Conservation (phyloP, 1,140 invertebrate genomes). For the Magallana ariakensis region DNA sequence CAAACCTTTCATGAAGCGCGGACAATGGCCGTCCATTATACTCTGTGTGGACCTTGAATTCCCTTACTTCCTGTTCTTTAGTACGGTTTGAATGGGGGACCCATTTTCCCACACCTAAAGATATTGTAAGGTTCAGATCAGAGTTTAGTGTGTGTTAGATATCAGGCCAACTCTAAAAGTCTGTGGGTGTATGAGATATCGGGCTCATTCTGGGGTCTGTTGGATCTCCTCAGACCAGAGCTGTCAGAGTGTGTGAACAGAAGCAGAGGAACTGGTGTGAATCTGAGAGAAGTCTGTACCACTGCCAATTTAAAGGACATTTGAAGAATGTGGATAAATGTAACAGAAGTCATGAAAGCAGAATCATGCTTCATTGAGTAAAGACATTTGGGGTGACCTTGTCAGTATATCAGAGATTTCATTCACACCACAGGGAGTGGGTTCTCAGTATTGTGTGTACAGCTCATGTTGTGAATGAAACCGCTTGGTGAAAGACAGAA, state of each 20-base stretch:
- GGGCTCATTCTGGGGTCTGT: no score
- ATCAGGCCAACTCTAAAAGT: not conserved
- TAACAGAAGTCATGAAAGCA: not conserved
- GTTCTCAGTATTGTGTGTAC: slow-evolving; percentile 2
- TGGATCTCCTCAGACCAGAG: no score
- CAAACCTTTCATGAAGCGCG: not conserved
- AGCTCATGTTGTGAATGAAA: not conserved
- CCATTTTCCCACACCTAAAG: slow-evolving; percentile 4
- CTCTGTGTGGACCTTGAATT: not conserved
- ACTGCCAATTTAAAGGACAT: slow-evolving; percentile 22
- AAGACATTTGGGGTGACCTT: slow-evolving; percentile 20
- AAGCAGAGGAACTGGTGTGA: not conserved
- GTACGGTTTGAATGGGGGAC: not conserved
- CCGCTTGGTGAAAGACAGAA: not conserved
- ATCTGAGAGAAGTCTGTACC: slow-evolving; percentile 11
- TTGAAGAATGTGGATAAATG: slow-evolving; percentile 26
- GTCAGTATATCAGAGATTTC: not conserved
- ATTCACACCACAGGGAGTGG: not conserved
- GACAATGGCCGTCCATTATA: slow-evolving; percentile 10
- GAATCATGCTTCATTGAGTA: slow-evolving; percentile 3
- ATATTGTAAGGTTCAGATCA: not conserved
- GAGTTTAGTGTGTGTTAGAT: not conserved
- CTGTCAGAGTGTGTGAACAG: not conserved
- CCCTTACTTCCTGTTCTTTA: not conserved
- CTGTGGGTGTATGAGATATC: not conserved